phyloP scores from a whole-genome alignment of 2,888 invertebrate genomes.

The Patella ulyssiponensis region DNA sequence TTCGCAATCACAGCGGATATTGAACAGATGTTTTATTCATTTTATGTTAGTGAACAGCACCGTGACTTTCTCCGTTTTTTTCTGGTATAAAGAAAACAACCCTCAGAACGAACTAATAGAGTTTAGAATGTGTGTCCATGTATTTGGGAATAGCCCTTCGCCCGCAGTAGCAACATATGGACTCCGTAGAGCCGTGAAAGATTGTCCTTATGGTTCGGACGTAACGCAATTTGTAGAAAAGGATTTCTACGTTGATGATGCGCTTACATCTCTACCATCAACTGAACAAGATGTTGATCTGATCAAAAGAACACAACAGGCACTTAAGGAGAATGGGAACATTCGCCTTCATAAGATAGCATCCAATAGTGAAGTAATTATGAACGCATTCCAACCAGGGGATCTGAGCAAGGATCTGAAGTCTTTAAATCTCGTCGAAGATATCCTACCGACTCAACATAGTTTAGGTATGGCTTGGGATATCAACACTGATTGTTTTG shows the following conservation, averaged over 20 bases:
- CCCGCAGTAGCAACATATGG: conserved; percentile 42
- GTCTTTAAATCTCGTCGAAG: conserved; percentile 11
- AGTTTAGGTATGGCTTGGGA: conserved; percentile 23
- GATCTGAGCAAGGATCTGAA: conserved; percentile 26
- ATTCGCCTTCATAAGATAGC: conserved; percentile 42
- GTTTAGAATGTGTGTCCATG: conserved; percentile 43
- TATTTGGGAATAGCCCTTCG: conserved; percentile 44
- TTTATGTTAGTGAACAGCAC: conserved; percentile 36
- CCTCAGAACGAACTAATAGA: conserved; percentile 32
- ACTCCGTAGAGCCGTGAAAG: conserved; percentile 25
- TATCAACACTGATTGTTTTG: background rate
- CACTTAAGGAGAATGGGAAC: conserved; percentile 28
- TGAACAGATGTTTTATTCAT: conserved; percentile 42
- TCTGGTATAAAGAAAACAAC: conserved; percentile 42
- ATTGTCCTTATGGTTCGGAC: conserved; percentile 23
- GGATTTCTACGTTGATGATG: conserved; percentile 47
- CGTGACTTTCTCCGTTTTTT: conserved; percentile 38
- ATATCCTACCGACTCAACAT: conserved; percentile 6
- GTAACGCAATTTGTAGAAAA: conserved; percentile 32
- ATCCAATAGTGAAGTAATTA: conserved; percentile 32
- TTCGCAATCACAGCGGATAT: conserved; percentile 38
- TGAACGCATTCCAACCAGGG: conserved; percentile 26
- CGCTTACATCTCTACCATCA: conserved; percentile 31
- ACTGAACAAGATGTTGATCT: conserved; percentile 30
- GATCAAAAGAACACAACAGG: conserved; percentile 36